Evolutionary conservation across 2,888 invertebrate genomes (phyloP).

Genomic region (Mantis religiosa): DNA sequence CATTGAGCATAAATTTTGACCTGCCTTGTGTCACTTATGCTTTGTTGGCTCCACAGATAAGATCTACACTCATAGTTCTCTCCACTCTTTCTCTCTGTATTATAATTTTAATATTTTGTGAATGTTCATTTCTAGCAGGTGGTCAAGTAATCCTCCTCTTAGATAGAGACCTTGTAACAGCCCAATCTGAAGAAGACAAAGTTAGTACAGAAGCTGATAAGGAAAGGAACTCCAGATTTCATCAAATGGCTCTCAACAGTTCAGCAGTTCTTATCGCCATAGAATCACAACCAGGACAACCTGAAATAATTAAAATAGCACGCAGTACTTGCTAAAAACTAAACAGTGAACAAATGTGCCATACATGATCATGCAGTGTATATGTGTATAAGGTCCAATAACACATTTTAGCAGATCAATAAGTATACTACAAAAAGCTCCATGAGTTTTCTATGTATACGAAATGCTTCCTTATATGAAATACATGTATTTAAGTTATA

Average conservation of each 20-base stretch:
- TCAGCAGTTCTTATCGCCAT: neutral
- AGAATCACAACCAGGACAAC: constrained; percentile 7
- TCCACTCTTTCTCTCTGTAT: no score
- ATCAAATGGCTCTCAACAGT: neutral
- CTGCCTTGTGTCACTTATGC: no score
- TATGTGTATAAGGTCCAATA: neutral
- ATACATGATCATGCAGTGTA: neutral
- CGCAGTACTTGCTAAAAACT: neutral
- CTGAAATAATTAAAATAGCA: constrained; percentile 7
- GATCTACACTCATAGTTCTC: no score
- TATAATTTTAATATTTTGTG: neutral
- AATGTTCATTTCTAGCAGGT: neutral
- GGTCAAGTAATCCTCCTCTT: neutral
- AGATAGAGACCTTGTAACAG: neutral
- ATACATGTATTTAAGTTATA: neutral
- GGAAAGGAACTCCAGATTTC: neutral
- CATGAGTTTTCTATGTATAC: neutral
- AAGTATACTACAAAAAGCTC: neutral
- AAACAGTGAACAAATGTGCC: neutral
- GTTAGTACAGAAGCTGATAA: neutral
- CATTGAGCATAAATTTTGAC: no score
- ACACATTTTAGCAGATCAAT: neutral
- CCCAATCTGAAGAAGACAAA: neutral
- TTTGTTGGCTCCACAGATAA: no score
- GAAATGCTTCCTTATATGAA: neutral